These are phyloP conservation scores for Poecilia gillii DNA, from an alignment of 2,797 vertebrate species.

Conservation along the genomic window DNA sequence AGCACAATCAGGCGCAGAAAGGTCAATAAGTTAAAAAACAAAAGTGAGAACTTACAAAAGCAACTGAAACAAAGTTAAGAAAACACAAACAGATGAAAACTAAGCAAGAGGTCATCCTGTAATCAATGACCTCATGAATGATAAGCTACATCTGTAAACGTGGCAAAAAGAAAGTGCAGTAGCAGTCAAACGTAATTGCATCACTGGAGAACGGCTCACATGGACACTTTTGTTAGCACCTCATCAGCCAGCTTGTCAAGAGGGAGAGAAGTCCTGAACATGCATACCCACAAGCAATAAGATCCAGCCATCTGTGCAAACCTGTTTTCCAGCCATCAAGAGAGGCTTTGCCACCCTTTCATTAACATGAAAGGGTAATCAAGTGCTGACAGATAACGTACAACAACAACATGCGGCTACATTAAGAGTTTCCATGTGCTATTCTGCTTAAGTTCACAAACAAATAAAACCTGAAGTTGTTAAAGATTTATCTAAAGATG, in stretches of 20 bases:
- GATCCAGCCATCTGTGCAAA: constrained; percentile 48
- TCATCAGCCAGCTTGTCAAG: constrained; percentile 53
- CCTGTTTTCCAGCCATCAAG: constrained; percentile 39
- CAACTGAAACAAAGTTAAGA: background rate
- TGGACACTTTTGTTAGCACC: constrained; percentile 60
- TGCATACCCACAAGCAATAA: constrained; percentile 23
- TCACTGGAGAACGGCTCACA: constrained; percentile 48
- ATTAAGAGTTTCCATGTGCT: background rate
- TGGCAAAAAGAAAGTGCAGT: constrained; percentile 1
- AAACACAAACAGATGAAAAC: background rate
- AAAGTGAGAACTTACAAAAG: too few relatives aligned
- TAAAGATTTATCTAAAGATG: background rate
- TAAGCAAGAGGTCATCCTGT: background rate
- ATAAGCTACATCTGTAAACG: background rate
- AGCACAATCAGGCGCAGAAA: background rate
- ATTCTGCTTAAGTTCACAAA: background rate
- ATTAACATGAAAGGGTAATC: constrained; percentile 11
- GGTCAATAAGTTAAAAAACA: background rate
- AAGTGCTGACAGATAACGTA: constrained; percentile 13
- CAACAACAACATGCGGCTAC: constrained; percentile 5
- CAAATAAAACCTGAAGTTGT: background rate
- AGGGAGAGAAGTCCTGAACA: constrained; percentile 16
- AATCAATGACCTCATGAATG: background rate
- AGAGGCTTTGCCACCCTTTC: constrained; percentile 8
- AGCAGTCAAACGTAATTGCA: constrained; percentile 47